Evolutionary conservation across 35 echinoderm and acorn worm species (phyloP).

Genomic region (Amphiura filiformis): DNA sequence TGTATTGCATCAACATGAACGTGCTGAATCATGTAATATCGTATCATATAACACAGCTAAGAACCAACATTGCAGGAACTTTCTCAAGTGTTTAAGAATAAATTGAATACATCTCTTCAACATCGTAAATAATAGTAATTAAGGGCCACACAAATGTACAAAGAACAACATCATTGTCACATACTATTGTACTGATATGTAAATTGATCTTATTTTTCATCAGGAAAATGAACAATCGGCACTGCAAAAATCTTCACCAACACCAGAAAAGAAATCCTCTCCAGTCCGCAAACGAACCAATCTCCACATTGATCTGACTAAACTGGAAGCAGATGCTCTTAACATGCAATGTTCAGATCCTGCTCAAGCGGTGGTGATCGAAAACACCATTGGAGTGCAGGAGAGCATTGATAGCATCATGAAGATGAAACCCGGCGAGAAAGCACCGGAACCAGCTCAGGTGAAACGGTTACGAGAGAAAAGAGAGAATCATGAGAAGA

Average conservation of each 20-base stretch:
- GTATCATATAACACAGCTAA: no score
- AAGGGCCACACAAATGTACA: background rate
- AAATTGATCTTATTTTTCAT: background rate
- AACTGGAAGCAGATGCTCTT: conserved; percentile 36
- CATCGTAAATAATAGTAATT: background rate
- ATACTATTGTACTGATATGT: background rate
- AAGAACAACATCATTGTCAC: background rate
- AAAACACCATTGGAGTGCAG: conserved; percentile 6
- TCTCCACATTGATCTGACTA: conserved; percentile 71
- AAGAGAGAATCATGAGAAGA: conserved; percentile 22
- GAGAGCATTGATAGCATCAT: conserved; percentile 11
- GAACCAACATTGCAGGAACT: no score
- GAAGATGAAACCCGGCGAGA: conserved; percentile 6
- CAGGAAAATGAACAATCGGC: conserved; percentile 2
- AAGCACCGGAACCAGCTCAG: conserved; percentile 15
- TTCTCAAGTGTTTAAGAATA: no score
- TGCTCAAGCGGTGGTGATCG: conserved; percentile 21
- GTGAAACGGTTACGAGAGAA: conserved; percentile 17
- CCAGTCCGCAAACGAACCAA: conserved; percentile 48
- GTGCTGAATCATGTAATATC: no score
- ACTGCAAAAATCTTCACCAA: background rate
- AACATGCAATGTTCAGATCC: conserved; percentile 2
- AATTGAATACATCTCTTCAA: no score
- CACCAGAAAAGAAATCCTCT: background rate
- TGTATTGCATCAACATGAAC: no score